Evolutionary conservation across 2,797 vertebrate genomes (phyloP).

Genomic region (Synaphobranchus kaupii): DNA sequence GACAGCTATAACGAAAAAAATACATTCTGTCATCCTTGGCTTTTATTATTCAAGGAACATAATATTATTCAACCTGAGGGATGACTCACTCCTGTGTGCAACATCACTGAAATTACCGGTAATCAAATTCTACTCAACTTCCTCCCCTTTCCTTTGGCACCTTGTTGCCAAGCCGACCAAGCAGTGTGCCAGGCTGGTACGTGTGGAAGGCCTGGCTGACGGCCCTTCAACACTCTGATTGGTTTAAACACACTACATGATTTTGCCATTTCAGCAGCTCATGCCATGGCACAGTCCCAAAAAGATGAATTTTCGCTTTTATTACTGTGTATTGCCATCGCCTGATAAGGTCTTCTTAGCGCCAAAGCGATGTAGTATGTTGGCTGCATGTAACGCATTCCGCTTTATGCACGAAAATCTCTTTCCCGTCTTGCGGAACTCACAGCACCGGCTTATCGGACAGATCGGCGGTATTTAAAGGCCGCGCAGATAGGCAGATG

Average conservation of each 20-base stretch:
- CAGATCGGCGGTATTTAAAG: slow-evolving; percentile 59
- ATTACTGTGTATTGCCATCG: not conserved
- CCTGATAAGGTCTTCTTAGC: not conserved
- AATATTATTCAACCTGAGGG: no score
- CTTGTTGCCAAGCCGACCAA: not conserved
- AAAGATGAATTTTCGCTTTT: not conserved
- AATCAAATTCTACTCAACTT: no score
- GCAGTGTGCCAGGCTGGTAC: not conserved
- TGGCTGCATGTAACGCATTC: not conserved
- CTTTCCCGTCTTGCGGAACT: not conserved
- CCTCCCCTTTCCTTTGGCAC: no score
- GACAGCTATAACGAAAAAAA: no score
- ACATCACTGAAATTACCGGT: no score
- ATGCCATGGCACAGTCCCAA: not conserved
- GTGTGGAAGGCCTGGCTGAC: not conserved
- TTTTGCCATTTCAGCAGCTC: not conserved
- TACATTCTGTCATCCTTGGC: no score
- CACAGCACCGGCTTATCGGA: slow-evolving; percentile 61
- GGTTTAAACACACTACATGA: not conserved
- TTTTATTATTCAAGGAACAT: no score
- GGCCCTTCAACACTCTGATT: not conserved
- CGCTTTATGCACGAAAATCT: not conserved
- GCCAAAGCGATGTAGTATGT: not conserved
- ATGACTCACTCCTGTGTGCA: no score
- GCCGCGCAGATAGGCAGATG: slow-evolving; percentile 55